phyloP scores from a whole-genome alignment of 2,797 vertebrate genomes.

The Gephyroberyx darwinii region DNA sequence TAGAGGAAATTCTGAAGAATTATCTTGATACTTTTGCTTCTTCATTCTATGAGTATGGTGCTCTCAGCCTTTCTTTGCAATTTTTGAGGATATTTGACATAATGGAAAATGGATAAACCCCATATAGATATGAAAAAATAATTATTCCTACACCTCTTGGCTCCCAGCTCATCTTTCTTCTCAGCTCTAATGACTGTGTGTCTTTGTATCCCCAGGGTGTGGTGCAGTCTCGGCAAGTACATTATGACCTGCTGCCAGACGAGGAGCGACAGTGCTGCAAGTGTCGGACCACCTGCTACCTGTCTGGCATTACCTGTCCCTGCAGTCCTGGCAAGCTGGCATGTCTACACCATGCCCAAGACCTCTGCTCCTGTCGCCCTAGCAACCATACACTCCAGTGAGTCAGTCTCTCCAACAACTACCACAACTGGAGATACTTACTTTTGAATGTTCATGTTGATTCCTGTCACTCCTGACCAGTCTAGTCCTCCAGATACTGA shows the following conservation, averaged over 20 bases:
- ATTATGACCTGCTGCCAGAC: constrained; percentile 92
- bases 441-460: background rate
- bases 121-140: background rate
- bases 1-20: no score
- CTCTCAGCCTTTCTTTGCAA: background rate
- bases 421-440: constrained; percentile 23
- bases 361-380: constrained; percentile 88
- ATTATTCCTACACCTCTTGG: constrained; percentile 28
- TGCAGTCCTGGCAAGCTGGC: constrained; percentile 88
- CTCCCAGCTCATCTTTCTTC: constrained; percentile 20
- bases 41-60: background rate
- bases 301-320: constrained; percentile 92
- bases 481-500: background rate
- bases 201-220: constrained; percentile 84
- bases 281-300: constrained; percentile 97
- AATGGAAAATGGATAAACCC: background rate
- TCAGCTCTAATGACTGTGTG: constrained; percentile 45
- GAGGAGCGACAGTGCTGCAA: constrained; percentile 94
- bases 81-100: constrained; percentile 8
- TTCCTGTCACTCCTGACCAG: background rate
- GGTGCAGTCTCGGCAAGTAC: constrained; percentile 84
- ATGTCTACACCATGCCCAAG: constrained; percentile 90
- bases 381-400: constrained; percentile 89
- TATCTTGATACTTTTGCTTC: background rate
- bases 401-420: constrained; percentile 67